phyloP scores from a whole-genome alignment of 1,140 invertebrate species.

The Drosophila sproati region DNA sequence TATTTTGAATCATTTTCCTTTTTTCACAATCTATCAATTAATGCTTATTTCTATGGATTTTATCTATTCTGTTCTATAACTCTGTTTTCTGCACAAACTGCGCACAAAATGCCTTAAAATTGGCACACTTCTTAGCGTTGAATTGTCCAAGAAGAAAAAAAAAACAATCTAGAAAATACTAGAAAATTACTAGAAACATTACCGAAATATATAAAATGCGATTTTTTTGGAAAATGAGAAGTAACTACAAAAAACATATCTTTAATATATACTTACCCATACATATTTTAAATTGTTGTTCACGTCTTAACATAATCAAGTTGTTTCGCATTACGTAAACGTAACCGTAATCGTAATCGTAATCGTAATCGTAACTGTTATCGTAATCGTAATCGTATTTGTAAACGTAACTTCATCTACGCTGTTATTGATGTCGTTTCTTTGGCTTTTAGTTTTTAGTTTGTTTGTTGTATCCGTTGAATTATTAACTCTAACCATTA shows the following conservation, averaged over 20 bases:
- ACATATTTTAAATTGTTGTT: slow-evolving; percentile 76
- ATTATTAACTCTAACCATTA: slow-evolving; percentile 17
- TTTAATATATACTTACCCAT: slow-evolving; percentile 42
- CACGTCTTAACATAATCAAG: slow-evolving; percentile 67
- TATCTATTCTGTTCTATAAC: background rate
- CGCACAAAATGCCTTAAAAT: slow-evolving; percentile 72
- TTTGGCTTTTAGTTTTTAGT: slow-evolving; percentile 67
- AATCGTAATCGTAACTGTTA: slow-evolving; percentile 51
- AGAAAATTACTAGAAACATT: background rate
- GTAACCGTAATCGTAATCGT: slow-evolving; percentile 54
- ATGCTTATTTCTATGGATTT: background rate
- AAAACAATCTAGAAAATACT: slow-evolving; percentile 6
- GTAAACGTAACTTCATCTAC: slow-evolving; percentile 63
- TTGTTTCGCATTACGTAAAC: slow-evolving; percentile 57
- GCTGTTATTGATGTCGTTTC: slow-evolving; percentile 74
- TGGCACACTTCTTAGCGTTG: slow-evolving; percentile 69
- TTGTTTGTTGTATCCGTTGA: slow-evolving; percentile 67
- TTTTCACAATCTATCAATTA: background rate
- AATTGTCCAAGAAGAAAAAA: slow-evolving; percentile 63
- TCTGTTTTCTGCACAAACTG: slow-evolving; percentile 41
- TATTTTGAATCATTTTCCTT: background rate
- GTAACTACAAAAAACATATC: slow-evolving; percentile 32
- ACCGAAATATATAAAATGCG: slow-evolving; percentile 19
- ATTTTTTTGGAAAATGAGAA: slow-evolving; percentile 25
- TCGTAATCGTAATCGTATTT: slow-evolving; percentile 50